A percentile compares a stretch with the other conserved stretches of the same genome.
These are phyloP conservation scores for Zapornia atra DNA, from an alignment of 2,113 vertebrate species.

Conservation along the genomic window DNA sequence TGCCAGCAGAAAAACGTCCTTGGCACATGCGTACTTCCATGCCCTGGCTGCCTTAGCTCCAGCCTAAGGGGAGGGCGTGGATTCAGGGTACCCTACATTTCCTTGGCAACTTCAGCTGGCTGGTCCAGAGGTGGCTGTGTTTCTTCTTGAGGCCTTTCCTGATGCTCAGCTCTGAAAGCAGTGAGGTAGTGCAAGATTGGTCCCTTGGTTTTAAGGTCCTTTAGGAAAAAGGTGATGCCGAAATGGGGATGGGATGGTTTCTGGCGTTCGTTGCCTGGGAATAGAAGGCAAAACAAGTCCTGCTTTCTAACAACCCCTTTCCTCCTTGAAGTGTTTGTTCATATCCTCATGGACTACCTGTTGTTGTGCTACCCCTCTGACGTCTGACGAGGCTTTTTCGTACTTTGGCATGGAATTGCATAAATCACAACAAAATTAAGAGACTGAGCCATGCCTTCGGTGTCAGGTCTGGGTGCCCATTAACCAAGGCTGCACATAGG, in stretches of 20 bases:
- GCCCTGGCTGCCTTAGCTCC: not conserved
- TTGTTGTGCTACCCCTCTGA: not conserved
- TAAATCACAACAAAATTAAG: not conserved
- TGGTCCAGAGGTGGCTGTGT: not conserved
- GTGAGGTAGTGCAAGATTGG: not conserved
- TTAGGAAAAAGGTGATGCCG: not conserved
- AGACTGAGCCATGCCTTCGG: not conserved
- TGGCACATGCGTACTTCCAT: accelerated
- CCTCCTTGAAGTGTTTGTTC: not conserved
- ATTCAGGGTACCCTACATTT: not conserved
- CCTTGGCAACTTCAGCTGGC: not conserved
- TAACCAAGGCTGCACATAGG: not conserved
- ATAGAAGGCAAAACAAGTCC: not conserved
- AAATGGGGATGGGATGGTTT: not conserved
- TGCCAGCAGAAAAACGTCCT: not conserved
- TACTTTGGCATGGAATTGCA: not conserved
- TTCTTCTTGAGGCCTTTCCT: not conserved
- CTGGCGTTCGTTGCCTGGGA: not conserved
- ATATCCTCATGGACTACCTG: accelerated
- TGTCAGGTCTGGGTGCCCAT: not conserved
- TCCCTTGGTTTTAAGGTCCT: not conserved
- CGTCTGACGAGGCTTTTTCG: not conserved
- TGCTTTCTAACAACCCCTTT: not conserved
- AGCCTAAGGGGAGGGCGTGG: not conserved
- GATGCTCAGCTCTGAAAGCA: not conserved